These are phyloP conservation scores for Drosophila lini DNA, from an alignment of 1,140 invertebrate species.

Conservation along the genomic window DNA sequence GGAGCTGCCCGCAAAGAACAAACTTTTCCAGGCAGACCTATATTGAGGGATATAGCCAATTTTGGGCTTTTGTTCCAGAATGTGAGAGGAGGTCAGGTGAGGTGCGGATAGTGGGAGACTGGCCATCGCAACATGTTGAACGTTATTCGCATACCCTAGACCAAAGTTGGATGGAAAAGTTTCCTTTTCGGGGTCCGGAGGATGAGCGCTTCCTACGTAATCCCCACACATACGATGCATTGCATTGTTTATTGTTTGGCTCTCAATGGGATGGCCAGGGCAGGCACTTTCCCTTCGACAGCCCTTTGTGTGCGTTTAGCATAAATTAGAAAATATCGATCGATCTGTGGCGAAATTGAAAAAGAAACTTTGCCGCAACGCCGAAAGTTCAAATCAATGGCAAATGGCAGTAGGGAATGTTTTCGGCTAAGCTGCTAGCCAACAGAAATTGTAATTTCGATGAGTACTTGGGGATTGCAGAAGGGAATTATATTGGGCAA, in stretches of 20 bases:
- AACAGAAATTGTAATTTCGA: constrained; percentile 52
- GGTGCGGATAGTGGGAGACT: neutral
- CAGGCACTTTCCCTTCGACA: constrained; percentile 30
- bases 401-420: constrained; percentile 20
- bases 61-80: constrained; percentile 42
- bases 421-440: constrained; percentile 43
- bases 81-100: neutral
- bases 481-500: constrained; percentile 26
- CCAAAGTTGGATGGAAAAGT: constrained; percentile 42
- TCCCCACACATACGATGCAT: constrained; percentile 23
- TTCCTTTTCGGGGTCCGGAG: constrained; percentile 14
- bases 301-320: constrained; percentile 53
- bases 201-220: constrained; percentile 21
- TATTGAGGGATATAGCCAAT: constrained; percentile 56
- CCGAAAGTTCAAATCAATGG: constrained; percentile 43
- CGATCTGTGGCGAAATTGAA: constrained; percentile 49
- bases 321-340: constrained; percentile 76
- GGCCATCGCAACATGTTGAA: constrained; percentile 45
- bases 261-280: constrained; percentile 25
- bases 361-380: constrained; percentile 33
- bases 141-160: constrained; percentile 23
- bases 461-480: constrained; percentile 39
- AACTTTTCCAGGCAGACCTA: constrained; percentile 33
- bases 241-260: constrained; percentile 53
- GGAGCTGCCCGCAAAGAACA: constrained; percentile 38